Base-by-base conservation (phyloP, 2,888 invertebrate species). In the Aphodius granarius region DNA sequence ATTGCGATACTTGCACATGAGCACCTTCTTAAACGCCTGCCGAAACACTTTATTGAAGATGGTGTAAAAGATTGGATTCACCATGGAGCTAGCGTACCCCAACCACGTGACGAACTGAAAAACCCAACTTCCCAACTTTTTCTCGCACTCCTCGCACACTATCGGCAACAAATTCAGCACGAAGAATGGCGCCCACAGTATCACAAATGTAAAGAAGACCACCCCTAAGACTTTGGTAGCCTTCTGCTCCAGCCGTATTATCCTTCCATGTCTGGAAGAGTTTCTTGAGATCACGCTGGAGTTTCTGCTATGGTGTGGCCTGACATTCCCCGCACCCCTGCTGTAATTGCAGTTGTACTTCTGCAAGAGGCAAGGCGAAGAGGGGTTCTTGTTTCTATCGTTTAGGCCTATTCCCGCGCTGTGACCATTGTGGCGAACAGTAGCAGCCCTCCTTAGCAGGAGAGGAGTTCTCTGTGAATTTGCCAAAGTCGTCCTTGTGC, bases 151-250 rank as follows among this genome's bases (percentile, higher is more conserved):
- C 6, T 91, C 91, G 83, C 97, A 97, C 6, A 97, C 90, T 0
- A 94, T 94, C 15, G 95, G 94, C 79, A 97, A 88, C 84, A 97
- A 90, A 85, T 97, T 97, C 13, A 96, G 89, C 5, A 96, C 94
- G 86, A 97, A 97, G 88, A 97, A 97, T 13, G 97, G 97, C n/a
- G 97, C 95, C 97, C 97, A 97, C 63, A 97, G 91, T 68, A 97
- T 93, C 22, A 97, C 97, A 85, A 97, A 97, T 0, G 96, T 96
- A 87, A 96, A 96, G 88, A 97, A 97, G 0, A 97, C 97, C 0
- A 97, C 95, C 2, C 97, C 97, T 18, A 97, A 88, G 3, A 97
- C 98, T 88, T 98, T 97, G 13, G 98, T 97, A 0, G 98, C 98
- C 86, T 98, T 98, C 85, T 98, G 97, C 86, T 98, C 97, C 73